Percentiles rank a stretch among this genome's conserved stretches.
phyloP scores from a whole-genome alignment of 2,888 invertebrate species.

The Drepana falcataria region DNA sequence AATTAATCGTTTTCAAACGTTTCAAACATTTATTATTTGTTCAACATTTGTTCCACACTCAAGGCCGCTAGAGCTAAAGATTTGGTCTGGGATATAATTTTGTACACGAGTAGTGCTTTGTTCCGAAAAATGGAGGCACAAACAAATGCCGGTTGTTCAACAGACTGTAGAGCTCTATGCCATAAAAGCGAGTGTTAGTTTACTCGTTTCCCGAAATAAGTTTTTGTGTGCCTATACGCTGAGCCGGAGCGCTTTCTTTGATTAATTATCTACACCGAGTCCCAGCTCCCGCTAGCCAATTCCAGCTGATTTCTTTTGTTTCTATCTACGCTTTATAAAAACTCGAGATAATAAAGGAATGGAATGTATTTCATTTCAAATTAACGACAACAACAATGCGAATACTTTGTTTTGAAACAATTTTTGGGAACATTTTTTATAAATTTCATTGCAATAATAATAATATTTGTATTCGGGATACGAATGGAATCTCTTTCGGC shows the following conservation, averaged over 20 bases:
- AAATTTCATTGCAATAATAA: too few species aligned
- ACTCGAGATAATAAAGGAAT: neutral
- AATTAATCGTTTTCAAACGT: too few species aligned
- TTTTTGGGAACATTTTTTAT: too few species aligned
- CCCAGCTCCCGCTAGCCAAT: conserved; percentile 18
- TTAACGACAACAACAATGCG: neutral
- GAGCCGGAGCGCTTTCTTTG: conserved; percentile 24
- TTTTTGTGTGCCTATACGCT: conserved; percentile 27
- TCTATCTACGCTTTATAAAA: conserved; percentile 1
- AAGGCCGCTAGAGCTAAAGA: neutral
- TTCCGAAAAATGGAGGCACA: conserved; percentile 1
- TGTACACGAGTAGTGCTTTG: conserved; percentile 2
- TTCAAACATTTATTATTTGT: neutral
- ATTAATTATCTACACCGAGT: conserved; percentile 25
- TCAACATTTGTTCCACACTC: too few species aligned
- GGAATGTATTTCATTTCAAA: neutral
- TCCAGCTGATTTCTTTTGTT: conserved; percentile 17
- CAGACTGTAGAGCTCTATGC: conserved; percentile 13
- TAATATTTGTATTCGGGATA: too few species aligned
- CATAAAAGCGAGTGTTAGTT: conserved; percentile 23
- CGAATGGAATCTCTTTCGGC: too few species aligned
- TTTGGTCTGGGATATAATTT: conserved; percentile 1
- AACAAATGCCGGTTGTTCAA: conserved; percentile 13
- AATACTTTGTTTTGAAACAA: neutral
- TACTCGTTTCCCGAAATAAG: conserved; percentile 25